Conservation (phyloP, 1,140 invertebrate species). For the Aphaenogaster floridana region DNA sequence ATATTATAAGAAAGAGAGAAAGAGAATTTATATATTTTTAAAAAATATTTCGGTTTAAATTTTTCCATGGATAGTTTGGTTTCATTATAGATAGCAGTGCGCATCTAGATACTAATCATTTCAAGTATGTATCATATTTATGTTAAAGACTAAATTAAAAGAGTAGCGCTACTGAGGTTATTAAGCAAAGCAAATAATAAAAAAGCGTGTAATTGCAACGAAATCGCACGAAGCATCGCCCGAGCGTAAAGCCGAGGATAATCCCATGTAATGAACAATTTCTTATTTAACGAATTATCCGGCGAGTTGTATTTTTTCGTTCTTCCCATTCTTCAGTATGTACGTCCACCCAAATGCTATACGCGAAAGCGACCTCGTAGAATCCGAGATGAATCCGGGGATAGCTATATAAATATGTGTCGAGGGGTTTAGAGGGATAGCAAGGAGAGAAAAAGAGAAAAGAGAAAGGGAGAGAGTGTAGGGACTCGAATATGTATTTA, state of each 20-base stretch:
- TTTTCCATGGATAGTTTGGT: neutral
- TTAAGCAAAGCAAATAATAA: conserved; percentile 27
- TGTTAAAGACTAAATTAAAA: conserved; percentile 25
- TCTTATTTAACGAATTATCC: conserved; percentile 59
- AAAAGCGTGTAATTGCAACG: conserved; percentile 38
- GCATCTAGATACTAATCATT: neutral
- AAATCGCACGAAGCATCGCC: conserved; percentile 6
- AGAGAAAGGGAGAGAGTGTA: conserved; percentile 39
- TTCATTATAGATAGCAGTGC: neutral
- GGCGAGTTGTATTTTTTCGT: conserved; percentile 38
- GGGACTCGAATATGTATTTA: conserved; percentile 76
- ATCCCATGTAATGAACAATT: conserved; percentile 59
- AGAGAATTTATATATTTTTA: conserved; percentile 1
- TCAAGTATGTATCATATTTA: conserved; percentile 11
- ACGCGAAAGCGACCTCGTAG: conserved; percentile 56
- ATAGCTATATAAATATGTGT: conserved; percentile 72
- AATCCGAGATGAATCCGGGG: conserved; percentile 69
- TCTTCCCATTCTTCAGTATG: neutral
- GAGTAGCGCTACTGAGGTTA: neutral
- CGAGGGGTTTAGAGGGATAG: conserved; percentile 64
- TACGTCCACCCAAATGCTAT: neutral
- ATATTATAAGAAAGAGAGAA: neutral
- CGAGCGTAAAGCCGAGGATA: conserved; percentile 43
- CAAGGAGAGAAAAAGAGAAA: conserved; percentile 8
- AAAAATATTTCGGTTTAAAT: neutral